A percentile compares a stretch with the other conserved stretches of the same genome.
Conservation (phyloP, 2,797 vertebrate genomes). For the Novumbra hubbsi region DNA sequence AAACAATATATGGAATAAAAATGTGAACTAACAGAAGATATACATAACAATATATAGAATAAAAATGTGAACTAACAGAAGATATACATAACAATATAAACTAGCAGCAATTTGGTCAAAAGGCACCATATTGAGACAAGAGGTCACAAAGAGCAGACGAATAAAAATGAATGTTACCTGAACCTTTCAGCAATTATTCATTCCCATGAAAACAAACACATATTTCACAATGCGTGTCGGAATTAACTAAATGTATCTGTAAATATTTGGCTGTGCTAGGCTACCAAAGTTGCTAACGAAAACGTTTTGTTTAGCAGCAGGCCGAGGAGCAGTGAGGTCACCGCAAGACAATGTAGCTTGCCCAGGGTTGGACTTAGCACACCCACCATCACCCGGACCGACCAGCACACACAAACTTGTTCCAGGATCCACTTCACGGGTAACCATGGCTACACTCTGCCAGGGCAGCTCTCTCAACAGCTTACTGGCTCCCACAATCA, state of each 20-base stretch:
- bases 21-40: too few relatives aligned
- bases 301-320: constrained; percentile 14
- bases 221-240: neutral
- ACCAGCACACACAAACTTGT: too few relatives aligned
- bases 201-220: neutral
- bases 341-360: constrained; percentile 50
- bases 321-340: constrained; percentile 47
- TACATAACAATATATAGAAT: too few relatives aligned
- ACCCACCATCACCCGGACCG: constrained; percentile 24
- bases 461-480: constrained; percentile 48
- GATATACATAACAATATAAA: too few relatives aligned
- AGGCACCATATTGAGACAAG: neutral
- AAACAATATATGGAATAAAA: too few relatives aligned
- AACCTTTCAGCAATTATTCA: neutral
- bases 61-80: too few relatives aligned
- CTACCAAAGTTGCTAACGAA: neutral
- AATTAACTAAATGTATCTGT: neutral
- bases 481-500: constrained; percentile 43
- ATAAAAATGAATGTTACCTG: neutral
- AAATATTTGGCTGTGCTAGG: neutral
- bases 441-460: constrained; percentile 65
- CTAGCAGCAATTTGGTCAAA: too few relatives aligned
- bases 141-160: neutral
- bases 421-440: constrained; percentile 35
- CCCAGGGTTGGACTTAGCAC: constrained; percentile 45